Evolutionary conservation across 2,888 invertebrate species (phyloP).

Genomic region (Noctua pronuba): DNA sequence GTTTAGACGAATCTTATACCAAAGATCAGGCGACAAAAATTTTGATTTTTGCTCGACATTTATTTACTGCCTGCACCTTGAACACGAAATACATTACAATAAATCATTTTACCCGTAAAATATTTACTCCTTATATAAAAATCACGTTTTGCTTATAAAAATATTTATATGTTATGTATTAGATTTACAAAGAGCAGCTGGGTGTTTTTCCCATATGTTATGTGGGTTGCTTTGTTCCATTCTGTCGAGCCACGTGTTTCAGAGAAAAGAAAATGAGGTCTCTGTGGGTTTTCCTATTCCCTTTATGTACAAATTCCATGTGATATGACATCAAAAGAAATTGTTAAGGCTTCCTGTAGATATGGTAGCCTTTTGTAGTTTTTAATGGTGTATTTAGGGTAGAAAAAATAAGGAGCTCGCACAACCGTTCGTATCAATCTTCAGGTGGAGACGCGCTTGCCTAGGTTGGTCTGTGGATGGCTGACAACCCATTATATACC

Average conservation of each 20-base stretch:
- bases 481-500: neutral
- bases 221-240: neutral
- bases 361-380: neutral
- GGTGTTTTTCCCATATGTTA: neutral
- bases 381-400: neutral
- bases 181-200: conserved; percentile 10
- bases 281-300: neutral
- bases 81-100: neutral
- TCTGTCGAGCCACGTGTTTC: conserved; percentile 13
- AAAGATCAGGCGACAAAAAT: neutral
- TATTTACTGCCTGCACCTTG: neutral
- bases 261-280: neutral
- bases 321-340: conserved; percentile 17
- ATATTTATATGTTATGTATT: conserved; percentile 20
- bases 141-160: conserved; percentile 2
- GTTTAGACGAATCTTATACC: neutral
- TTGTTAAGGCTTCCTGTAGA: conserved; percentile 11
- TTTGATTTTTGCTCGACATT: neutral
- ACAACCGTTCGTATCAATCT: neutral
- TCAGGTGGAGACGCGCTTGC: neutral
- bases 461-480: neutral
- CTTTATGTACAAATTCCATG: neutral
- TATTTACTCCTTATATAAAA: neutral
- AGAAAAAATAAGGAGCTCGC: neutral
- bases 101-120: neutral